These are phyloP conservation scores for Noturus placidus DNA, from an alignment of 2,113 vertebrate genomes.

Conservation along the genomic window DNA sequence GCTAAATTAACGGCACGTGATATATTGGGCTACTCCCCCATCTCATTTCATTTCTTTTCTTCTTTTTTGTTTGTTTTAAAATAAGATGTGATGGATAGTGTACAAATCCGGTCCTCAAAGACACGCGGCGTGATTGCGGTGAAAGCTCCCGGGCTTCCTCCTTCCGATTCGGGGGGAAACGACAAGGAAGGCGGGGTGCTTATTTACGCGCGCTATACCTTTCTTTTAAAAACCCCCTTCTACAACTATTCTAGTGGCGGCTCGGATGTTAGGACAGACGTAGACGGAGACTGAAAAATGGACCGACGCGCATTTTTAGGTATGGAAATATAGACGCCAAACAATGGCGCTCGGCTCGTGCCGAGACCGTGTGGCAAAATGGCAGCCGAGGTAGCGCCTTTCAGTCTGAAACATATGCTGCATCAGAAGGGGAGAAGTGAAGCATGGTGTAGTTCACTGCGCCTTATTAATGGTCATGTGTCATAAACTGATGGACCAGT, in stretches of 20 bases:
- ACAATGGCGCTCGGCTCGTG: slow-evolving; percentile 45
- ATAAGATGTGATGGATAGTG: not conserved
- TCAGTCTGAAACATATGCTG: slow-evolving; percentile 2
- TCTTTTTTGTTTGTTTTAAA: too few relatives aligned
- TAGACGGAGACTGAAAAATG: too few relatives aligned
- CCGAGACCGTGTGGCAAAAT: slow-evolving; percentile 48
- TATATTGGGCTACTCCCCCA: not conserved
- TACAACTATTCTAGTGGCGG: not conserved
- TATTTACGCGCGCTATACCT: not conserved
- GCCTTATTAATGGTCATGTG: slow-evolving; percentile 10
- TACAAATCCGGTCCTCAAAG: not conserved
- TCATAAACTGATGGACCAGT: not conserved
- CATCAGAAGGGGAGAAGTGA: not conserved
- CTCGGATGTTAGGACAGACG: not conserved
- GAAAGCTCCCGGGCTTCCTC: slow-evolving; percentile 35
- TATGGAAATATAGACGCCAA: not conserved
- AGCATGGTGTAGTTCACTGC: not conserved
- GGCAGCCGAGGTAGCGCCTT: slow-evolving; percentile 50
- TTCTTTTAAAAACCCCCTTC: not conserved
- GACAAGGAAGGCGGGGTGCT: slow-evolving; percentile 6
- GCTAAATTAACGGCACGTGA: not conserved
- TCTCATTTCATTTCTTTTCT: too few relatives aligned
- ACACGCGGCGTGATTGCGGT: slow-evolving; percentile 15
- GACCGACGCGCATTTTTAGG: not conserved
- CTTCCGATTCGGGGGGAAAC: slow-evolving; percentile 1